Evolutionary conservation across 2,113 vertebrate species (phyloP).

Genomic region (Corapipo altera): DNA sequence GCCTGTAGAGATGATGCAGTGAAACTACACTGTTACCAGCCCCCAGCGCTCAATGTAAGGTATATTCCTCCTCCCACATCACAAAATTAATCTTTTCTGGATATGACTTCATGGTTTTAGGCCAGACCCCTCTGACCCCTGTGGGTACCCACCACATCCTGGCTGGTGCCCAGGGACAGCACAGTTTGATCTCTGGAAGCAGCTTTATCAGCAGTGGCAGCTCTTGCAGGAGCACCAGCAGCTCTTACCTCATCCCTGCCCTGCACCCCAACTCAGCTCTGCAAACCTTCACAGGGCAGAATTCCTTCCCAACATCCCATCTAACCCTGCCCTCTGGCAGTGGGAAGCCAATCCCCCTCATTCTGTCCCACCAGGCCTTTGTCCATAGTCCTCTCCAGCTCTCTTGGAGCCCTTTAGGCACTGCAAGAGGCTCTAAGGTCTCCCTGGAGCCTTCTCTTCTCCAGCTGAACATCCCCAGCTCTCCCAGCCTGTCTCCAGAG

Average conservation of each 20-base stretch:
- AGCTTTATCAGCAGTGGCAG: accelerated
- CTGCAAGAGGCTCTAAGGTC: background rate
- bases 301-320: background rate
- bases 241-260: background rate
- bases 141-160: background rate
- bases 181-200: background rate
- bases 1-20: background rate
- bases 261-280: background rate
- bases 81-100: background rate
- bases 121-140: background rate
- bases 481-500: background rate
- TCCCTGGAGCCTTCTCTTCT: background rate
- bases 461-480: background rate
- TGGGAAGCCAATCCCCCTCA: background rate
- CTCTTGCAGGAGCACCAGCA: background rate
- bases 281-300: background rate
- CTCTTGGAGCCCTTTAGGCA: background rate
- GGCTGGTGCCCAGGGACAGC: background rate
- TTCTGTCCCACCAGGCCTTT: background rate
- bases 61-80: background rate
- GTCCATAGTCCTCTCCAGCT: background rate
- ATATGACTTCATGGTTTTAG: background rate
- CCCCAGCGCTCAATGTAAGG: background rate
- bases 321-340: background rate
- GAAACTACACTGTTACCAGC: background rate